A percentile compares a stretch with the other conserved stretches of the same genome.
phyloP scores from a whole-genome alignment of 2,113 vertebrate species.

The Halichoeres trimaculatus region DNA sequence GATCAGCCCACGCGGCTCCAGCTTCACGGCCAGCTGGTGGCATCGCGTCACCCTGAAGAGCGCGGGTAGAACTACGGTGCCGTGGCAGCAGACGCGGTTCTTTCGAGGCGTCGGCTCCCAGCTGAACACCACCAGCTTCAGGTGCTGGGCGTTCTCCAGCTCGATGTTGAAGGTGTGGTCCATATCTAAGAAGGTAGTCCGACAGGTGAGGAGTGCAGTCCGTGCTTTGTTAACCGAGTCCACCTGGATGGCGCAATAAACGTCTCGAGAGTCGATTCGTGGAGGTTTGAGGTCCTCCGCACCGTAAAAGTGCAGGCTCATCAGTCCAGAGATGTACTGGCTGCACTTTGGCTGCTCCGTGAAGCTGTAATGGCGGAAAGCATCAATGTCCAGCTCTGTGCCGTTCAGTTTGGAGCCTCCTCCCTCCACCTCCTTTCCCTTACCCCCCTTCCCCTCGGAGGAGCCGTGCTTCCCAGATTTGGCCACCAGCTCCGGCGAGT shows the following conservation, averaged over 20 bases:
- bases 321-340: conserved; percentile 95
- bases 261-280: conserved; percentile 92
- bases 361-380: conserved; percentile 96
- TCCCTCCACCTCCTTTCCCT: conserved; percentile 74
- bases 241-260: conserved; percentile 98
- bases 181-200: conserved; percentile 94
- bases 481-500: conserved; percentile 93
- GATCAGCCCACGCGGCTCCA: conserved; percentile 96
- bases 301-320: conserved; percentile 97
- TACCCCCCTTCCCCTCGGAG: conserved; percentile 83
- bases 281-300: conserved; percentile 97
- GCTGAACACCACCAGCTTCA: conserved; percentile 97
- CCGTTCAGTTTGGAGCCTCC: conserved; percentile 80
- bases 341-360: conserved; percentile 95
- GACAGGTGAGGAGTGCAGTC: conserved; percentile 94
- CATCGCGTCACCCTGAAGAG: conserved; percentile 92
- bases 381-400: conserved; percentile 92
- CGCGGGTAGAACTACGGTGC: conserved; percentile 91
- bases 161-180: conserved; percentile 99
- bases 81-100: conserved; percentile 95
- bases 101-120: conserved; percentile 93
- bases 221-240: conserved; percentile 97
- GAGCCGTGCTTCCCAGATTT: conserved; percentile 91
- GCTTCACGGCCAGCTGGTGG: conserved; percentile 93
- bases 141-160: conserved; percentile 96